phyloP scores from a whole-genome alignment of 2,797 vertebrate genomes.

The Tokudaia muenninki region DNA sequence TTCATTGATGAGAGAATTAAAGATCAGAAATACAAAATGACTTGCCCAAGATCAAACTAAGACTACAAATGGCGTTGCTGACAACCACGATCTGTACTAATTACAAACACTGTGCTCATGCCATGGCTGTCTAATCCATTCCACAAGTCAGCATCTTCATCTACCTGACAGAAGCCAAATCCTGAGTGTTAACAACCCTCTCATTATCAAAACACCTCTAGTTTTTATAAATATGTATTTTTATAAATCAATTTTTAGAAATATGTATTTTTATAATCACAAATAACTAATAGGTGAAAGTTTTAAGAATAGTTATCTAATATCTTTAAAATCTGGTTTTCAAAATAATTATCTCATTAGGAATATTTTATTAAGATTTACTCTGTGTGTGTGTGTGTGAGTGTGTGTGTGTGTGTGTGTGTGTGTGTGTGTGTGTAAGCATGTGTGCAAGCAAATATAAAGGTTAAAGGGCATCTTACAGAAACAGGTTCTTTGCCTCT shows the following conservation, averaged over 20 bases:
- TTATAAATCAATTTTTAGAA: slow-evolving; percentile 34
- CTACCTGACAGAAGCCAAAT: slow-evolving; percentile 15
- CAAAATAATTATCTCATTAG: slow-evolving; percentile 31
- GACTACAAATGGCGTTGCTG: slow-evolving; percentile 13
- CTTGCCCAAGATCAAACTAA: neutral
- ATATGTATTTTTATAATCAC: slow-evolving; percentile 25
- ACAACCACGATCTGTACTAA: neutral
- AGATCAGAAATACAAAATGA: neutral
- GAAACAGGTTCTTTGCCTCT: neutral
- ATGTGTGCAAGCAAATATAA: neutral
- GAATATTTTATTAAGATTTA: slow-evolving; percentile 20
- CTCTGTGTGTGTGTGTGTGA: neutral
- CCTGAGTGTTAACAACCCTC: neutral
- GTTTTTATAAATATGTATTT: slow-evolving; percentile 23
- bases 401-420: neutral
- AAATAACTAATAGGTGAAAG: neutral
- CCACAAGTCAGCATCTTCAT: slow-evolving; percentile 9
- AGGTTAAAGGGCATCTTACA: neutral
- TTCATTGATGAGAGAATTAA: neutral
- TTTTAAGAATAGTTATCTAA: slow-evolving; percentile 16
- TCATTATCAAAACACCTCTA: slow-evolving; percentile 4
- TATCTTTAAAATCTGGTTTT: slow-evolving; percentile 43
- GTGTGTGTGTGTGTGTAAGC: neutral
- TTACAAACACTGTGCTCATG: neutral
- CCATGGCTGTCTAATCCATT: neutral